Evolutionary conservation across 2,113 vertebrate genomes (phyloP).

Genomic region (Podiceps cristatus): DNA sequence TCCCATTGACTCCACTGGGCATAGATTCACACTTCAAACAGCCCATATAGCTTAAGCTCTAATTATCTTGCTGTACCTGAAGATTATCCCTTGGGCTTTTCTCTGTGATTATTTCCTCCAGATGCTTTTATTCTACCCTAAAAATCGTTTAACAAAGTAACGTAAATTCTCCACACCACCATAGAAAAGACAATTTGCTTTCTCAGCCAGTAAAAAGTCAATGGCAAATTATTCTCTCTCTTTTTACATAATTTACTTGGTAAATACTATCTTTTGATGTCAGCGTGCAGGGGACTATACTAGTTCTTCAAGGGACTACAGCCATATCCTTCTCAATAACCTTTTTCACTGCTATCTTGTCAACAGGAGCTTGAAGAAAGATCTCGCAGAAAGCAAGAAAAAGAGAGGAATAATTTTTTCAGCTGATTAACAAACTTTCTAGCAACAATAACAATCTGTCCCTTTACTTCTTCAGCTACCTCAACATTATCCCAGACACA

Average conservation of each 20-base stretch:
- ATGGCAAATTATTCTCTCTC: background rate
- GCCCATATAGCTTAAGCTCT: background rate
- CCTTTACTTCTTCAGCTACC: background rate
- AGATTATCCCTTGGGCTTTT: slow-evolving; percentile 27
- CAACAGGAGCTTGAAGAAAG: background rate
- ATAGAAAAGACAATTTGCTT: background rate
- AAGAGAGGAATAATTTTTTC: background rate
- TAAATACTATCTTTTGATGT: background rate
- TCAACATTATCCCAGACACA: background rate
- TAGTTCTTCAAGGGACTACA: background rate
- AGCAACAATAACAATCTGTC: background rate
- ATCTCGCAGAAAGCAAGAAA: background rate
- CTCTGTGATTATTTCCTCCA: slow-evolving; percentile 17
- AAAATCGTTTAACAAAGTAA: slow-evolving; percentile 21
- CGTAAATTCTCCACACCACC: background rate
- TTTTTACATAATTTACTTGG: background rate
- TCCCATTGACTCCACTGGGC: slow-evolving; percentile 18
- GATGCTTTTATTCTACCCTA: background rate
- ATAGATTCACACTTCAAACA: slow-evolving; percentile 22
- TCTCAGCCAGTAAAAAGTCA: background rate
- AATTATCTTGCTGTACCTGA: slow-evolving; percentile 26
- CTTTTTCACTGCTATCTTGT: background rate
- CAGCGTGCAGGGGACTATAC: background rate
- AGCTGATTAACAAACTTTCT: background rate
- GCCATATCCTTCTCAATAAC: background rate